phyloP scores from a whole-genome alignment of 2,888 invertebrate species.

The Mimachlamys varia region DNA sequence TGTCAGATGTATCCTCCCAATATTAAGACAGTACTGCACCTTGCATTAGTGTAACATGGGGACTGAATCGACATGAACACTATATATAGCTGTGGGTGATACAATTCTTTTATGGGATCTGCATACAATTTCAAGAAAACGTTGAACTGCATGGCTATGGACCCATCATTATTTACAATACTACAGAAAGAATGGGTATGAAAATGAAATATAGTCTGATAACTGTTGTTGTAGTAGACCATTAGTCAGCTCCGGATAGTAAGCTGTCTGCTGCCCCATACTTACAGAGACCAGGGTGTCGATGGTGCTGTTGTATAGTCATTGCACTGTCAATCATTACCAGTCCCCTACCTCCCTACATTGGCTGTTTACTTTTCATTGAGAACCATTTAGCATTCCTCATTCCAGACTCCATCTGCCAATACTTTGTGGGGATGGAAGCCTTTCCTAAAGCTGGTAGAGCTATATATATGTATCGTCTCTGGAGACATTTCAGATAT shows the following conservation, averaged over 20 bases:
- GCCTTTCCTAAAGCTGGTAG: not conserved
- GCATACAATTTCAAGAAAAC: too few relatives aligned
- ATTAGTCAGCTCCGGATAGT: not conserved
- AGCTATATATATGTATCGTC: not conserved
- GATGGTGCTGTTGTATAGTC: not conserved
- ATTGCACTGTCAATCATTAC: not conserved
- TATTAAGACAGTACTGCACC: too few relatives aligned
- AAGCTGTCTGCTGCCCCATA: not conserved
- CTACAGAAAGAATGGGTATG: too few relatives aligned
- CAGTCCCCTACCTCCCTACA: not conserved
- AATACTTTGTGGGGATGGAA: not conserved
- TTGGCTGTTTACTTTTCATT: conserved; percentile 25
- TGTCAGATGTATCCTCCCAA: too few relatives aligned
- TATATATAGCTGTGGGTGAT: too few relatives aligned
- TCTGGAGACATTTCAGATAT: not conserved
- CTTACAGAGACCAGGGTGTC: not conserved
- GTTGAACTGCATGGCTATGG: too few relatives aligned
- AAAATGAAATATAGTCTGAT: too few relatives aligned
- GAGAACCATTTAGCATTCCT: conserved; percentile 28
- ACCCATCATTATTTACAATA: too few relatives aligned
- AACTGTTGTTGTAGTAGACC: too few relatives aligned
- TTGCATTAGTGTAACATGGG: too few relatives aligned
- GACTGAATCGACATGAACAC: too few relatives aligned
- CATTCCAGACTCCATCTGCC: conserved; percentile 19
- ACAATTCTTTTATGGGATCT: too few relatives aligned